phyloP scores from a whole-genome alignment of 2,797 vertebrate species.

The Enteromius paludinosus region DNA sequence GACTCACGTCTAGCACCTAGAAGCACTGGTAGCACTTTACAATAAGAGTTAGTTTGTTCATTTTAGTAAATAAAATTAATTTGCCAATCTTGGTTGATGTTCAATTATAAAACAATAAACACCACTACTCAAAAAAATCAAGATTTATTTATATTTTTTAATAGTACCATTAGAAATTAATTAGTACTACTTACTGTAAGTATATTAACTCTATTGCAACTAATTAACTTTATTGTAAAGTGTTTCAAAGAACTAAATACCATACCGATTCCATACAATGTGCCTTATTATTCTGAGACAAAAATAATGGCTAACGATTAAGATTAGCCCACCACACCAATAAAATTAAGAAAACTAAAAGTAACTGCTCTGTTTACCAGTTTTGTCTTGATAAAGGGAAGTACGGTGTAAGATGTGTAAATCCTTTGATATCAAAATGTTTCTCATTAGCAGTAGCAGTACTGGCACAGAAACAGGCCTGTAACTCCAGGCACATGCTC shows the following conservation, averaged over 20 bases:
- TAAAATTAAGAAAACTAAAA: not conserved
- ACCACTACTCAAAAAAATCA: too few relatives aligned
- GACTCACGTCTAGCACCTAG: not conserved
- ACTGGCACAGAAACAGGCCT: conserved; percentile 48
- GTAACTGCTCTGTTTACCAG: not conserved
- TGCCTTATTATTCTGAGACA: not conserved
- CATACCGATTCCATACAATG: not conserved
- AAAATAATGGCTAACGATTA: not conserved
- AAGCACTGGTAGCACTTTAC: not conserved
- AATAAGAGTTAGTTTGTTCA: not conserved
- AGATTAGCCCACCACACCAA: not conserved
- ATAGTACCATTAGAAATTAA: too few relatives aligned
- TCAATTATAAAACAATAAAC: not conserved
- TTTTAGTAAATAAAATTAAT: not conserved
- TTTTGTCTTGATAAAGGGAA: conserved; percentile 38
- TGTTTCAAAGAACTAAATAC: not conserved
- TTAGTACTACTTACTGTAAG: too few relatives aligned
- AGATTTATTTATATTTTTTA: not conserved
- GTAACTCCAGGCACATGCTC: conserved; percentile 17
- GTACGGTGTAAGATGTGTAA: conserved; percentile 53
- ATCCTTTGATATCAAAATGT: conserved; percentile 60
- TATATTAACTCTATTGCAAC: not conserved
- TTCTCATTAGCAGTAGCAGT: conserved; percentile 63
- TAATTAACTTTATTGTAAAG: not conserved
- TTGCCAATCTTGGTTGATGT: not conserved